Conservation (phyloP, 1,140 invertebrate species). For the Aphelinus atriplicis region DNA sequence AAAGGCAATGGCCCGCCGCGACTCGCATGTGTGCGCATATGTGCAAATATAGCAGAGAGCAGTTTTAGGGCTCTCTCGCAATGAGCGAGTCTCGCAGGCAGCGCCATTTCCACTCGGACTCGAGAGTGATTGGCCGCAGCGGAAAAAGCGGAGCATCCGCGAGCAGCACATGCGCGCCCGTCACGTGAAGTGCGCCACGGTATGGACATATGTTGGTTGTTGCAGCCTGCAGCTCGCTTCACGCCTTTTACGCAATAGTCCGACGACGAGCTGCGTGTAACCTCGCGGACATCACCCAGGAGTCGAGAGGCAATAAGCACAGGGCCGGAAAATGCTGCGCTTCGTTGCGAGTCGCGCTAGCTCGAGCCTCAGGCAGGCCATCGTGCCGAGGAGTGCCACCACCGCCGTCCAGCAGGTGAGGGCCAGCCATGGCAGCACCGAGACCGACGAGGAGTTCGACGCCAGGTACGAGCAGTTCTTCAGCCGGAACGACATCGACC, state of each 20-base stretch:
- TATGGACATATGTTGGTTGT: too few species aligned
- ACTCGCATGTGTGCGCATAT: too few species aligned
- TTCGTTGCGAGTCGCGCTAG: slow-evolving; percentile 60
- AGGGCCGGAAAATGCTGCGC: slow-evolving; percentile 62
- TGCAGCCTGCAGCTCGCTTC: neutral
- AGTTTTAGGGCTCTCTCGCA: too few species aligned
- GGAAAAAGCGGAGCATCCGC: too few species aligned
- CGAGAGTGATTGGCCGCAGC: too few species aligned
- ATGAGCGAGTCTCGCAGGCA: too few species aligned
- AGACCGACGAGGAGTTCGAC: slow-evolving; percentile 79
- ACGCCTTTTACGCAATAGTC: slow-evolving; percentile 29
- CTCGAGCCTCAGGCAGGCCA: slow-evolving; percentile 53
- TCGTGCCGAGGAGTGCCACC: slow-evolving; percentile 43
- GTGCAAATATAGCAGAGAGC: too few species aligned
- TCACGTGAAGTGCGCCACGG: too few species aligned
- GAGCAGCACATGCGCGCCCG: too few species aligned
- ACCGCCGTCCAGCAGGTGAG: slow-evolving; percentile 49
- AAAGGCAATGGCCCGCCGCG: too few species aligned
- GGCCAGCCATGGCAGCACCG: slow-evolving; percentile 52
- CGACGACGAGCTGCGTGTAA: neutral
- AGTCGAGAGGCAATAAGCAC: neutral
- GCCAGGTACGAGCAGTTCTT: slow-evolving; percentile 86
- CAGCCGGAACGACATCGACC: slow-evolving; percentile 90
- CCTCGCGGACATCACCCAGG: neutral
- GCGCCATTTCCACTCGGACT: too few species aligned